Conservation (phyloP, 2,113 vertebrate species). For the Mustelus asterias region DNA sequence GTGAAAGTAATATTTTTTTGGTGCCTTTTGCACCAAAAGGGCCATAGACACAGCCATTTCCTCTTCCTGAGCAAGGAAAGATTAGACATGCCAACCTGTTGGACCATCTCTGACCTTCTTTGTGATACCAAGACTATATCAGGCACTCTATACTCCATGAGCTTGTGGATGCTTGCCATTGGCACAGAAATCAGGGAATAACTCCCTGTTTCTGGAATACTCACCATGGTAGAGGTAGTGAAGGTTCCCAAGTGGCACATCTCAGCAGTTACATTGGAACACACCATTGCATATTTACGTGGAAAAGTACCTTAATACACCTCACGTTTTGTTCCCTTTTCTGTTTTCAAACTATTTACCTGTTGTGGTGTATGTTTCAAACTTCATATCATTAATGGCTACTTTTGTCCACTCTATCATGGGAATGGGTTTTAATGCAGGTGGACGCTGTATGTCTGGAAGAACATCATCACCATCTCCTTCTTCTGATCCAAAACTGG, state of each 20-base stretch:
- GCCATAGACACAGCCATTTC: not conserved
- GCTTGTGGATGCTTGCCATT: not conserved
- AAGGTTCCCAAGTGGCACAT: not conserved
- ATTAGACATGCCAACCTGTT: not conserved
- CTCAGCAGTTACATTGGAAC: not conserved
- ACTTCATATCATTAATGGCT: conserved; percentile 43
- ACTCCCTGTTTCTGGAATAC: not conserved
- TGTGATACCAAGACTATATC: not conserved
- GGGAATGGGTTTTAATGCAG: conserved; percentile 39
- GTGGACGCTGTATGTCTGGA: conserved; percentile 40
- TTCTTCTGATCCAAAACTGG: not conserved
- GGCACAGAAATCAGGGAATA: not conserved
- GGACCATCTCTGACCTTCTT: not conserved
- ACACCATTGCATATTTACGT: not conserved
- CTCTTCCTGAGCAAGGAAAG: not conserved
- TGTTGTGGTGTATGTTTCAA: conserved; percentile 41
- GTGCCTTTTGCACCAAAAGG: not conserved
- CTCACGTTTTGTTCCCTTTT: not conserved
- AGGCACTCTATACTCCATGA: not conserved
- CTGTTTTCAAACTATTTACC: conserved; percentile 39
- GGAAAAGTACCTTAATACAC: not conserved
- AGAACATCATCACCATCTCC: conserved; percentile 59
- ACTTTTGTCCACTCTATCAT: conserved; percentile 60
- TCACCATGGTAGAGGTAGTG: not conserved
- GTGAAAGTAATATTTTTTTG: not conserved